A percentile compares a stretch with the other conserved stretches of the same genome.
Evolutionary conservation across 2,113 vertebrate species (phyloP).

Genomic region (Micronycteris hirsuta): DNA sequence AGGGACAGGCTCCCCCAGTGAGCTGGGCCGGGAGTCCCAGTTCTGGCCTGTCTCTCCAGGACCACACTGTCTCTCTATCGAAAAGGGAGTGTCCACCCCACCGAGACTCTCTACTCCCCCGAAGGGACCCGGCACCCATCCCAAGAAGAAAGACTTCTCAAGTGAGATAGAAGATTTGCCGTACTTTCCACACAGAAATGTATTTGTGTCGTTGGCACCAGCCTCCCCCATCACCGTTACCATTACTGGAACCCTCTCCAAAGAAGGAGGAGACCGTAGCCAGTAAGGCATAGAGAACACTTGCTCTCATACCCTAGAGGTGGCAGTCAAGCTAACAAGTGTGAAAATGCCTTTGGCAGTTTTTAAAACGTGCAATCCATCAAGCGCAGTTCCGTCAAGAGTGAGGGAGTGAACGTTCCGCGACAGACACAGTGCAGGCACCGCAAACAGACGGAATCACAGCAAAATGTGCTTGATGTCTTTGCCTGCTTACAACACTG

Average conservation of each 20-base stretch:
- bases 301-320: conserved; percentile 74
- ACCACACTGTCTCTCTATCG: neutral
- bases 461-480: conserved; percentile 71
- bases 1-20: neutral
- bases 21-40: neutral
- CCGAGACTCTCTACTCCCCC: conserved; percentile 77
- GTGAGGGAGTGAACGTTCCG: conserved; percentile 70
- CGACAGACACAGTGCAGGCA: conserved; percentile 72
- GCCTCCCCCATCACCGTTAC: conserved; percentile 92
- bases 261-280: conserved; percentile 99
- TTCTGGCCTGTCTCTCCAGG: neutral
- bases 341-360: conserved; percentile 74
- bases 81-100: conserved; percentile 55
- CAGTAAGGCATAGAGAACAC: conserved; percentile 88
- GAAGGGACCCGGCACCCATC: conserved; percentile 75
- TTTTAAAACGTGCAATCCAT: conserved; percentile 70
- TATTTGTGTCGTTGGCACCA: conserved; percentile 98
- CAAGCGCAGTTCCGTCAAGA: conserved; percentile 75
- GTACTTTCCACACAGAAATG: conserved; percentile 97
- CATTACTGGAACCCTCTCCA: conserved; percentile 92
- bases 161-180: conserved; percentile 92
- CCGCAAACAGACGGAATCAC: conserved; percentile 72
- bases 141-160: conserved; percentile 88
- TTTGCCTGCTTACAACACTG: conserved; percentile 74
- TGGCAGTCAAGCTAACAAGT: conserved; percentile 62